Base-by-base conservation (phyloP, 2,113 vertebrate genomes). In the Anolis carolinensis region DNA sequence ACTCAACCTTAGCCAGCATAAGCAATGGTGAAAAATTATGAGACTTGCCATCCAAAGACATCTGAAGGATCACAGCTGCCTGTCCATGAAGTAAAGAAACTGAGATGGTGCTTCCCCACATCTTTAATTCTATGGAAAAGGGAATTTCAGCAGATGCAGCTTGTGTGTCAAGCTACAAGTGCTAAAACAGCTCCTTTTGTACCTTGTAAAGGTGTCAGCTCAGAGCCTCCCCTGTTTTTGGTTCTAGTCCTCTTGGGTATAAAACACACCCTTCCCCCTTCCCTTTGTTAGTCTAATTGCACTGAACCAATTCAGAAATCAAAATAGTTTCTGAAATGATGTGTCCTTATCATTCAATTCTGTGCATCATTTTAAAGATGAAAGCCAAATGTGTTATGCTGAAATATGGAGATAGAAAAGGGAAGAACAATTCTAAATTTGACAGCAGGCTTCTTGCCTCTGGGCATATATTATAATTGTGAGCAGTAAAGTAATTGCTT, bases 361-460 rank as follows among this genome's bases (percentile, higher is more conserved):
- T 84, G 30, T 65, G 18, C n/a, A 68, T 27, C 25, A 50, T 25
- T 78, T 67, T 21, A 36, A 20, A 23, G 44, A 68, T 67, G 25
- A 85, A 48, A 2, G 7, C 8, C 6, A 3, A 0, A 1, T 79
- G 48, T 1, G 30, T 85, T 84, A 84, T 55, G 76, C 67, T 36
- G 9, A 14, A 65, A 18, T 89, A 84, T 65, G 68, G 76, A 73
- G 86, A 88, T 79, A 16, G 7, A 80, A 91, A 86, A 21, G 13
- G 1, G 50, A 90, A 85, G 68, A 2, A 81, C 27, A 89, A 36
- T 50, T 91, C 36, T 25, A 27, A 18, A 83, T 25, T 2, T 0
- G 0, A 77, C 67, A 0, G 0, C 23, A 16, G 72, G 0, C 39
- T 63, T 70, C n/a, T 18, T 5, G 30, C 70, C 70, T 86, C 78